Base-by-base conservation (phyloP, 2,888 invertebrate genomes). In the Pycnomerus fuliginosus region DNA sequence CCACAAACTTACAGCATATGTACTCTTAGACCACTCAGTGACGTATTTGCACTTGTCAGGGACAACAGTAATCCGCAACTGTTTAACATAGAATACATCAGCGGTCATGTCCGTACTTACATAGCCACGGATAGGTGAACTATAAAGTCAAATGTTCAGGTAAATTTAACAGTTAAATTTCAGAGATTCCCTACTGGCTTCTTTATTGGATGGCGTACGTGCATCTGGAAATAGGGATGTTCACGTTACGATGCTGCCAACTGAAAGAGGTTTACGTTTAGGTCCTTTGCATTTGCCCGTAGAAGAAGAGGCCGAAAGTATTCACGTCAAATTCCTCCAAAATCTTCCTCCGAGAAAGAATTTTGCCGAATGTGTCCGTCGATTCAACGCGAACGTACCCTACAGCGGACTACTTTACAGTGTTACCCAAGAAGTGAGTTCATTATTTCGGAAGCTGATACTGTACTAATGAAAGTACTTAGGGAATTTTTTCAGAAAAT, bases 341-440 rank as follows among this genome's bases (percentile, higher is more conserved):
- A 79, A 80, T 58, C 79, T 80, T 20, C 83, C 84, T 48, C 80
- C 78, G 13, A 77, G 78, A 24, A 79, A 82, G 70, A 73, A 78
- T 3, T 84, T 87, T 63, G 71, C 84, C 14, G 92, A 95, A 68
- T 88, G 93, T 56, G 83, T 99, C 13, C 86, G 90, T 56, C 78
- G 98, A 48, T 99, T 99, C 74, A 99, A 99, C 75, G 90, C 94
- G 32, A 99, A 99, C 73, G 84, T 97, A 61, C 93, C 98, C 2
- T 99, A 98, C 76, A 96, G 93, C 73, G 99, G 99, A 12, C 83
- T 99, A 33, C 83, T 93, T 53, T 96, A 98, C 74, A 93, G 97
- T 56, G 88, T 94, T 52, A 91, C 94, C 14, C 93, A 94, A 76
- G 98, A 98, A 74, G 96, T 95, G 79, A 82, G 87, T 65, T 11